phyloP scores from a whole-genome alignment of 1,140 invertebrate species.

The Drosophila busckii region DNA sequence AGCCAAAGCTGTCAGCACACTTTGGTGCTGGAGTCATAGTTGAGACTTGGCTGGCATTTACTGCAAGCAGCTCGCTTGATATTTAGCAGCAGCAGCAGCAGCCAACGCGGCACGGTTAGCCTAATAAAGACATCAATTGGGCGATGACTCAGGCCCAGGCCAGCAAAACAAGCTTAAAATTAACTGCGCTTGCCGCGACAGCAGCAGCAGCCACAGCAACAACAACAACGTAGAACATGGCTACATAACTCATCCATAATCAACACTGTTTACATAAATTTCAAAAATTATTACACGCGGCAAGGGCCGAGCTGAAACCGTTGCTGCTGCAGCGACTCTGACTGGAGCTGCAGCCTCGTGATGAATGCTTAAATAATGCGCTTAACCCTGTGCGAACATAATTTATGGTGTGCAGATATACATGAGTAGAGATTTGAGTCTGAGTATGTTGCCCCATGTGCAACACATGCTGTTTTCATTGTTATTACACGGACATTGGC shows the following conservation, averaged over 20 bases:
- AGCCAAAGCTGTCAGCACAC: slow-evolving; percentile 32
- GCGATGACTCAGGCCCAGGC: slow-evolving; percentile 53
- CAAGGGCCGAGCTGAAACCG: not conserved
- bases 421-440: slow-evolving; percentile 43
- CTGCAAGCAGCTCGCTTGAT: slow-evolving; percentile 21
- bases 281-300: slow-evolving; percentile 71
- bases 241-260: slow-evolving; percentile 77
- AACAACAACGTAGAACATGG: slow-evolving; percentile 73
- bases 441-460: slow-evolving; percentile 9
- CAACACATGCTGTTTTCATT: slow-evolving; percentile 70
- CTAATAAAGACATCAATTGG: slow-evolving; percentile 72
- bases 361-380: slow-evolving; percentile 77
- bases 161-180: slow-evolving; percentile 68
- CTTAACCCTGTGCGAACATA: slow-evolving; percentile 77
- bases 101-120: slow-evolving; percentile 22
- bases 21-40: slow-evolving; percentile 6
- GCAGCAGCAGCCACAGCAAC: slow-evolving; percentile 33
- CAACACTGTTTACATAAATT: slow-evolving; percentile 77
- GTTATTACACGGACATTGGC: slow-evolving; percentile 73
- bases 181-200: slow-evolving; percentile 62
- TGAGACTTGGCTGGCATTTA: slow-evolving; percentile 36
- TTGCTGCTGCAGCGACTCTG: slow-evolving; percentile 9
- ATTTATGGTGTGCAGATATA: slow-evolving; percentile 77
- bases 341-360: slow-evolving; percentile 54
- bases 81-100: slow-evolving; percentile 34